phyloP scores from a whole-genome alignment of 2,888 invertebrate species.

The Scaeva pyrastri region DNA sequence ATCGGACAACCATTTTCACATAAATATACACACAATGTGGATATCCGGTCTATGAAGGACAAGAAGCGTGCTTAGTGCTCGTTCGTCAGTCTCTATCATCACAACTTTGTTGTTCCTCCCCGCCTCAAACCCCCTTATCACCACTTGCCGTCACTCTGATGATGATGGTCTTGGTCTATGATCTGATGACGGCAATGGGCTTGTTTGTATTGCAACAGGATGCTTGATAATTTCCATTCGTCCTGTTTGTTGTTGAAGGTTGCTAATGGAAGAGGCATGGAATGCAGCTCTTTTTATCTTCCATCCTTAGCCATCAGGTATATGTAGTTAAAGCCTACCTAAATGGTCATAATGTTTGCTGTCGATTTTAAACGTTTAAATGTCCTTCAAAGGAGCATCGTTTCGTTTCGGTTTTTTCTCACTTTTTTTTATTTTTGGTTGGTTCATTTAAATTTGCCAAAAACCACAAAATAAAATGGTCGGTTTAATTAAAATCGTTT shows the following conservation, averaged over 20 bases:
- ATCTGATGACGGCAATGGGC: background rate
- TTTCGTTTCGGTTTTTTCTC: background rate
- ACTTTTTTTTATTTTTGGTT: background rate
- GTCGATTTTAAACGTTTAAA: conserved; percentile 18
- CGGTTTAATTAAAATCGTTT: conserved; percentile 12
- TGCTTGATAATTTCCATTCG: conserved; percentile 33
- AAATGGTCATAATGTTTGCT: background rate
- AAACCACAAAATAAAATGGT: conserved; percentile 1
- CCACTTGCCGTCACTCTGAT: background rate
- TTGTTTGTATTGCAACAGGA: conserved; percentile 1
- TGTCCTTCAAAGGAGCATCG: background rate
- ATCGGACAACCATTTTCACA: background rate
- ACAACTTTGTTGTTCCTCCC: no score
- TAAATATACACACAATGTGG: no score
- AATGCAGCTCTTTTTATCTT: background rate
- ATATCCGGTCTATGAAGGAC: conserved; percentile 5
- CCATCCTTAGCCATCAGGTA: background rate
- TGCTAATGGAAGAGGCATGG: background rate
- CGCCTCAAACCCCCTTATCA: background rate
- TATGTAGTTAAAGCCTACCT: background rate
- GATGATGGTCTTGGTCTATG: background rate
- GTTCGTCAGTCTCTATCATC: background rate
- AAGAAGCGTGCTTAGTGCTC: background rate
- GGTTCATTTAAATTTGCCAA: background rate
- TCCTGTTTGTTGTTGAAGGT: conserved; percentile 4